Evolutionary conservation across 1,140 invertebrate genomes (phyloP).

Genomic region (Aethina tumida): DNA sequence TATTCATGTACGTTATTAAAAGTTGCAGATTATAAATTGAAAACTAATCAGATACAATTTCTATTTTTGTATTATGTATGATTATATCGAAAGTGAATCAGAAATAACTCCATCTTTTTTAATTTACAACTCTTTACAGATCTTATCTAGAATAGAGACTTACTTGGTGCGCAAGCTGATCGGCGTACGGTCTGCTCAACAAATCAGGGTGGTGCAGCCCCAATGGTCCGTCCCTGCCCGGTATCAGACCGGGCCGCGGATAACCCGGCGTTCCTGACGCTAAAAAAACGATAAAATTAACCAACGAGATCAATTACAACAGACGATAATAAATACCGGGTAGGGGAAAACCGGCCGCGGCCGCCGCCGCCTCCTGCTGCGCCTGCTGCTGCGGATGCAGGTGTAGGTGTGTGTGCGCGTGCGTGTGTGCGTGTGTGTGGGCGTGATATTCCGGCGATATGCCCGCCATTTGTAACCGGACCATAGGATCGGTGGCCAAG

Average conservation of each 20-base stretch:
- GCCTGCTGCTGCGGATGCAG: constrained; percentile 76
- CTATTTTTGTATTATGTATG: not conserved
- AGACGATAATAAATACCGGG: constrained; percentile 42
- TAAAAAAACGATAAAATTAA: constrained; percentile 26
- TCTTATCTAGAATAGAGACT: constrained; percentile 11
- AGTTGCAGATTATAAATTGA: not conserved
- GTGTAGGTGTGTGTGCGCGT: constrained; percentile 86
- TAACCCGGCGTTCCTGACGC: constrained; percentile 49
- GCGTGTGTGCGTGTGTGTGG: constrained; percentile 76
- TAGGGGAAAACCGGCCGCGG: constrained; percentile 48
- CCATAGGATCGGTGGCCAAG: constrained; percentile 61
- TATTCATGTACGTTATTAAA: not conserved
- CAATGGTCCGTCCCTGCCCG: constrained; percentile 45
- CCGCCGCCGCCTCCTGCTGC: constrained; percentile 52
- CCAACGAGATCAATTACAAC: no score
- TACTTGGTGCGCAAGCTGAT: constrained; percentile 72
- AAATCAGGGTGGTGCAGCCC: constrained; percentile 63
- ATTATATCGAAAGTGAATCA: constrained; percentile 1
- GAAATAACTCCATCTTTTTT: not conserved
- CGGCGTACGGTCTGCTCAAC: constrained; percentile 68
- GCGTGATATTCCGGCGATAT: constrained; percentile 71
- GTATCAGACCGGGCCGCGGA: constrained; percentile 49
- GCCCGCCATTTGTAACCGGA: constrained; percentile 78
- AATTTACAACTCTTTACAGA: constrained; percentile 1
- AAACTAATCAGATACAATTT: not conserved